Conservation (phyloP, 1,140 invertebrate genomes). For the Orius insidiosus region DNA sequence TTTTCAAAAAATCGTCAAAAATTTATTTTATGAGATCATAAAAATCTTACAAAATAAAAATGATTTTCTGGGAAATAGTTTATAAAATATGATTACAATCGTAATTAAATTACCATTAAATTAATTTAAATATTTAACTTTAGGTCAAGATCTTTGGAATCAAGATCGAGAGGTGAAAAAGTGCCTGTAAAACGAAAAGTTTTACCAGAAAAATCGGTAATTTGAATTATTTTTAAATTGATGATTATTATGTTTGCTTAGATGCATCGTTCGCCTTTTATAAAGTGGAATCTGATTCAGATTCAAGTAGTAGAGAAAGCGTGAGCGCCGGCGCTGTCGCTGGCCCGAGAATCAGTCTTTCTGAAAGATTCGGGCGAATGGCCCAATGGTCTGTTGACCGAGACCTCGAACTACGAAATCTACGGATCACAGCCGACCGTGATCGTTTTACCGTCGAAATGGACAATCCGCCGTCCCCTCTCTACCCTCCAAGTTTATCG, state of each 20-base stretch:
- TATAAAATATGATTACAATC: too few relatives aligned
- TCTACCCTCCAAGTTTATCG: conserved; percentile 25
- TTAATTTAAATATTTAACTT: too few relatives aligned
- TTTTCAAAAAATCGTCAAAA: too few relatives aligned
- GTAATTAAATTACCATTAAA: too few relatives aligned
- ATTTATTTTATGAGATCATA: too few relatives aligned
- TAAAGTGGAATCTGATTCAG: conserved; percentile 26
- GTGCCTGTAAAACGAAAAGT: too few relatives aligned
- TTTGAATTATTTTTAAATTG: background rate
- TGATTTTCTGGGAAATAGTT: too few relatives aligned
- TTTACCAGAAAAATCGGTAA: too few relatives aligned
- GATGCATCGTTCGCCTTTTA: conserved; percentile 22
- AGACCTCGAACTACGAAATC: conserved; percentile 51
- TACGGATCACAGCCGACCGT: conserved; percentile 62
- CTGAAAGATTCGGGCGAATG: conserved; percentile 75
- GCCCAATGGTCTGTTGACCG: conserved; percentile 67
- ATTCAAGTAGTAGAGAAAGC: conserved; percentile 17
- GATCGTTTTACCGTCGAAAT: conserved; percentile 29
- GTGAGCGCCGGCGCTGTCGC: conserved; percentile 16
- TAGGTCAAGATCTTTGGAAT: background rate
- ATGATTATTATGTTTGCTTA: background rate
- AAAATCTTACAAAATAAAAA: too few relatives aligned
- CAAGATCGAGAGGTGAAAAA: too few relatives aligned
- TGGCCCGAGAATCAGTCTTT: conserved; percentile 42
- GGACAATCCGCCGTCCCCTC: conserved; percentile 20